These are phyloP conservation scores for Ephestia elutella DNA, from an alignment of 1,140 invertebrate genomes.

Conservation along the genomic window DNA sequence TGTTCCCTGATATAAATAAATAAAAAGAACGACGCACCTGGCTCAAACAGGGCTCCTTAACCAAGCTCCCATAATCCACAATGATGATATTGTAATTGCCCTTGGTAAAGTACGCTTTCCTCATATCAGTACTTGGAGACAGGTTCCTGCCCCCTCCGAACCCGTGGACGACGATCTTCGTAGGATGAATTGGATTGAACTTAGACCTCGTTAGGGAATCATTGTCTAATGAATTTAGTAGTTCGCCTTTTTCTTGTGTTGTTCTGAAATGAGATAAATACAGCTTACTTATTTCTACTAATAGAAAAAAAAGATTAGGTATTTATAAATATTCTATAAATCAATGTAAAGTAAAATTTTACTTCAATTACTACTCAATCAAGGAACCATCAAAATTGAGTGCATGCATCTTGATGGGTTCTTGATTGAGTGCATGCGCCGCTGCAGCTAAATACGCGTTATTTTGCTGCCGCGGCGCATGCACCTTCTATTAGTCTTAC, in stretches of 20 bases:
- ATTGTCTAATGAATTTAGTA: constrained; percentile 80
- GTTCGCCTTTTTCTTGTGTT: constrained; percentile 82
- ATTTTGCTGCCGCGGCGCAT: too few relatives aligned
- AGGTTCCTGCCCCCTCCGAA: constrained; percentile 86
- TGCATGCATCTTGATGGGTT: too few relatives aligned
- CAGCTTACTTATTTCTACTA: not conserved
- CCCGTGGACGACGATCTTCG: constrained; percentile 88
- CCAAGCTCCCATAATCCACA: constrained; percentile 87
- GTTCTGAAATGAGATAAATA: constrained; percentile 71
- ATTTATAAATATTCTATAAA: too few relatives aligned
- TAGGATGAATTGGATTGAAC: constrained; percentile 83
- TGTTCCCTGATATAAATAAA: too few relatives aligned
- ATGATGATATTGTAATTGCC: constrained; percentile 91
- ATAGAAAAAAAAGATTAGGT: too few relatives aligned
- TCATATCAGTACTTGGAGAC: constrained; percentile 86
- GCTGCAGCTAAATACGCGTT: too few relatives aligned
- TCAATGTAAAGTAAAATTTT: too few relatives aligned
- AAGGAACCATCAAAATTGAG: too few relatives aligned
- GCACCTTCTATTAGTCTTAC: too few relatives aligned
- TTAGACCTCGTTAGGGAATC: constrained; percentile 81
- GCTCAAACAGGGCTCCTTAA: constrained; percentile 86
- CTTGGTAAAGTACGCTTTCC: constrained; percentile 85
- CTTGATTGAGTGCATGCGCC: too few relatives aligned
- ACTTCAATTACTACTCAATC: too few relatives aligned
- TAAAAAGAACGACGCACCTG: constrained; percentile 49